Evolutionary conservation across 2,888 invertebrate genomes (phyloP).

Genomic region (Pilophorus perplexus): DNA sequence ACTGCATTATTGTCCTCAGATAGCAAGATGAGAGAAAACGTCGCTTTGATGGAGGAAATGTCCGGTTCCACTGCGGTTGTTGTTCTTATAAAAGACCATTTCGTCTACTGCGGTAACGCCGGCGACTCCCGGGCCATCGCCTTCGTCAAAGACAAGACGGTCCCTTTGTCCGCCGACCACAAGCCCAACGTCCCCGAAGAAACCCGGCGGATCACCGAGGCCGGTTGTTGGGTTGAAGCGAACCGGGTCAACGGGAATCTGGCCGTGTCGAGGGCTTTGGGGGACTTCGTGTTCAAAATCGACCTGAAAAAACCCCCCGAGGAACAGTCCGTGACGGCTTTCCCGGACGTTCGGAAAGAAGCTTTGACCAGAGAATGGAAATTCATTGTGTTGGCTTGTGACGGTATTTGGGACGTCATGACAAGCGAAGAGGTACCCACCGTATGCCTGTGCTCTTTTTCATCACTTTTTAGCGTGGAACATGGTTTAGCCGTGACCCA

Average conservation of each 20-base stretch:
- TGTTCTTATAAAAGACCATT: constrained; percentile 77
- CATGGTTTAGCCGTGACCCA: no score
- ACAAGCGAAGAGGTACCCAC: constrained; percentile 91
- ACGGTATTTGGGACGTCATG: constrained; percentile 99
- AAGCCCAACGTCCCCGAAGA: constrained; percentile 91
- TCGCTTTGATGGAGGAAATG: constrained; percentile 82
- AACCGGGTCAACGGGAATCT: constrained; percentile 98
- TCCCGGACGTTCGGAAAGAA: constrained; percentile 84
- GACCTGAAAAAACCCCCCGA: constrained; percentile 81
- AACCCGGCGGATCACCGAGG: constrained; percentile 82
- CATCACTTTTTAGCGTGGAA: no score
- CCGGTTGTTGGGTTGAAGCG: constrained; percentile 96
- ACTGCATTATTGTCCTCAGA: no score
- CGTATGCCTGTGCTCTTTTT: no score
- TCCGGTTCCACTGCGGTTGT: constrained; percentile 93
- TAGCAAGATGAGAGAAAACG: constrained; percentile 88
- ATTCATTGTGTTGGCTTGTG: constrained; percentile 94
- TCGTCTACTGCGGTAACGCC: constrained; percentile 91
- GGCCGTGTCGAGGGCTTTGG: constrained; percentile 91
- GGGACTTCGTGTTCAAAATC: constrained; percentile 94
- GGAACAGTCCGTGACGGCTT: constrained; percentile 94
- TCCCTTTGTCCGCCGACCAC: constrained; percentile 84
- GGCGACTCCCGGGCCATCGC: constrained; percentile 96
- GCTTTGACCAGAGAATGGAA: constrained; percentile 88
- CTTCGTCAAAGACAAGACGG: constrained; percentile 74